Evolutionary conservation across 2,113 vertebrate genomes (phyloP), one percentile per base, ranked within the genome.

Genomic region (Notothenia rossii): DNA sequence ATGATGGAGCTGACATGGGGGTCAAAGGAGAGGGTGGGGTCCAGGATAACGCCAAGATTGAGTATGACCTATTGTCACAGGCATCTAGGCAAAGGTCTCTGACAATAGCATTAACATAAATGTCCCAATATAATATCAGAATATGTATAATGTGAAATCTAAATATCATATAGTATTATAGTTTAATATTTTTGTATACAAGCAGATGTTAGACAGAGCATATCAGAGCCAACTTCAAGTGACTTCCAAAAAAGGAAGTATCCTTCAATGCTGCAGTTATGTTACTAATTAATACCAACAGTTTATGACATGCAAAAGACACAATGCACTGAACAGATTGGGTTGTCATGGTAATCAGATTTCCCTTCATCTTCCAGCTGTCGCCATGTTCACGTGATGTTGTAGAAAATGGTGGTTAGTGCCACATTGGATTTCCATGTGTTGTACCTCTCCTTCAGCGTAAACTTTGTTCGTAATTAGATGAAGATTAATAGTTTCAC

Each of bases 361-460:
- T 88, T 82, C 82, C 66, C 58, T 71, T 63, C 74, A 73, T 88
- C 80, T 83, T 84, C 80, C 88, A 89, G 85, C 81, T 88, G 88
- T 80, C 13, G 8, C 67, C 0, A 2, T 74, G 77, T 69, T 82
- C 54, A 71, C 58, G 51, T 43, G 49, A 61, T 62, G 63, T 63
- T 65, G 46, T 62, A 80, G 59, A 75, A 82, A 74, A 75, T 59
- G 56, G 29, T 62, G 63, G 29, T 82, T 72, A 65, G 67, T 54
- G 79, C 43, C 66, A 70, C 9, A 3, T 49, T 65, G 33, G 53
- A 69, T 85, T 85, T 84, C 22, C 17, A 67, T 68, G 48, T 68
- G n/a, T 67, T 72, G 33, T 43, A 53, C 49, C 61, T 66, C 40
- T 71, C 58, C 14, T 20, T 0, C 29, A 82, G 10, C 46, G 51